These are phyloP conservation scores for Dasysyrphus tricinctus DNA, from an alignment of 2,888 invertebrate species.

Conservation along the genomic window DNA sequence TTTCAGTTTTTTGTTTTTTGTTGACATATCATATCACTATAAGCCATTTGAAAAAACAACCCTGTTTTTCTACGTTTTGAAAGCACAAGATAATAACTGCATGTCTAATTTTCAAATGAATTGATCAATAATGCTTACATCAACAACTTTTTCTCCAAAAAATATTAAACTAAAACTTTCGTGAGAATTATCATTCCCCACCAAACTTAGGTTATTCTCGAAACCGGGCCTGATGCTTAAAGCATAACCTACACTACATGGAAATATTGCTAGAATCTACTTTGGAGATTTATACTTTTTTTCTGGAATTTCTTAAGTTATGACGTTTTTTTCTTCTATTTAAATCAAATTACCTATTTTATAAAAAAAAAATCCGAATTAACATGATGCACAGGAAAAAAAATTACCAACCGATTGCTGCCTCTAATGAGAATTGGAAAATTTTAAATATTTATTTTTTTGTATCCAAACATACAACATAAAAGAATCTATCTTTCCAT, in stretches of 20 bases:
- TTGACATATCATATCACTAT: too few species aligned
- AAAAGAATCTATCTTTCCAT: conserved; percentile 48
- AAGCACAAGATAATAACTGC: too few species aligned
- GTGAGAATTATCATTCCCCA: neutral
- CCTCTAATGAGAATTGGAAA: conserved; percentile 38
- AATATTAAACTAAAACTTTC: neutral
- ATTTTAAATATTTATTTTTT: neutral
- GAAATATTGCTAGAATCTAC: too few species aligned
- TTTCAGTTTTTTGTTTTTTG: too few species aligned
- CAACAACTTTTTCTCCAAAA: neutral
- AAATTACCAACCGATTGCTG: conserved; percentile 6
- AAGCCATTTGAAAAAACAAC: too few species aligned
- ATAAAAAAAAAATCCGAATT: conserved; percentile 30
- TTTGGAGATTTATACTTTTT: too few species aligned
- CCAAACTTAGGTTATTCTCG: neutral
- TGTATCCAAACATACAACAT: conserved; percentile 11
- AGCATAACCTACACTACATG: too few species aligned
- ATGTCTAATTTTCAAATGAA: too few species aligned
- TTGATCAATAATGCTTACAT: too few species aligned
- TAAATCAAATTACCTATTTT: conserved; percentile 66
- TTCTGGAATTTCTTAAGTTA: conserved; percentile 63
- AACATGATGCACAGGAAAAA: conserved; percentile 10
- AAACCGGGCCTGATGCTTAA: neutral
- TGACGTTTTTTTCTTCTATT: conserved; percentile 68
- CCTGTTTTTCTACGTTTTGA: too few species aligned